phyloP scores from a whole-genome alignment of 2,113 vertebrate genomes.

The Azemiops feae region DNA sequence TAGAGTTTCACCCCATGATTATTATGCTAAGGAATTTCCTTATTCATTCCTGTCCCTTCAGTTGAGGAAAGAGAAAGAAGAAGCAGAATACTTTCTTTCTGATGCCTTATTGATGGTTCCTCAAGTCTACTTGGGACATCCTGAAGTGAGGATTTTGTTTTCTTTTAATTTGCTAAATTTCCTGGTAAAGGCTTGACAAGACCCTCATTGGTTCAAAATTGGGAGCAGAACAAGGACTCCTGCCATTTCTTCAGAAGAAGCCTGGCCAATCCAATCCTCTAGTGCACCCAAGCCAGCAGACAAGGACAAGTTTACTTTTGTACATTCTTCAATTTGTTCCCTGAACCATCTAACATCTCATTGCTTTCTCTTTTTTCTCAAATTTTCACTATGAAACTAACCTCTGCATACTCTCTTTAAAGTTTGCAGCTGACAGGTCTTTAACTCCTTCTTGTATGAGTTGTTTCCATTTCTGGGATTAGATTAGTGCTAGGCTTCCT shows the following conservation, averaged over 20 bases:
- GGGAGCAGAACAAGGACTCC: neutral
- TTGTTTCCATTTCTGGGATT: neutral
- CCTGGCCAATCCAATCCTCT: neutral
- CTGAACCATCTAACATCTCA: neutral
- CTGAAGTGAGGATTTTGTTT: neutral
- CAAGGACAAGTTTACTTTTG: neutral
- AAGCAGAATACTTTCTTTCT: neutral
- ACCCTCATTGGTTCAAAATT: neutral
- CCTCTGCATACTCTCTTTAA: neutral
- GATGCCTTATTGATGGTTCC: neutral
- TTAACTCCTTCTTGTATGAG: neutral
- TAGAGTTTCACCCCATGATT: neutral
- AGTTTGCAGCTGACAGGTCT: neutral
- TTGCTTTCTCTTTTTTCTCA: neutral
- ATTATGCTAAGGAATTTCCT: neutral
- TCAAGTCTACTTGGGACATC: neutral
- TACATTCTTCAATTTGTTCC: neutral
- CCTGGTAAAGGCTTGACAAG: neutral
- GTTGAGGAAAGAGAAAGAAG: neutral
- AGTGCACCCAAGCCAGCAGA: neutral
- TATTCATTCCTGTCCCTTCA: neutral
- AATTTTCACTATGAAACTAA: neutral
- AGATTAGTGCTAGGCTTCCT: neutral
- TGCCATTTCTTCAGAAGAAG: neutral
- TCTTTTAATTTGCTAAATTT: neutral